Percentiles rank a stretch among this genome's conserved stretches.
Conservation (phyloP, 37 sponge, comb jelly and placozoan species). For the Amphimedon queenslandica region DNA sequence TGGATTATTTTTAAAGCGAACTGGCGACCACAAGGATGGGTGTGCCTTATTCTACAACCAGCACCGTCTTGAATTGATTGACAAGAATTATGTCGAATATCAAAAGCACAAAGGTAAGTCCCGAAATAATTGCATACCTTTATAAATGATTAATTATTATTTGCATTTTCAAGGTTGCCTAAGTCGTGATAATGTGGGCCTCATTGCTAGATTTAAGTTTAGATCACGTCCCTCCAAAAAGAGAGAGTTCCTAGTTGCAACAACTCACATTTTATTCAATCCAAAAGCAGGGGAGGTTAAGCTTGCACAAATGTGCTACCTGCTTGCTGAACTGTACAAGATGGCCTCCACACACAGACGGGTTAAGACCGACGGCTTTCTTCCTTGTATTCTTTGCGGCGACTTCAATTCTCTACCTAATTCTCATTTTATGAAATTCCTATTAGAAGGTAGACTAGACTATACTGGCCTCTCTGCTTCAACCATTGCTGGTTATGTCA, state of each 20-base stretch:
- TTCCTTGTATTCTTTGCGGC: constrained; percentile 73
- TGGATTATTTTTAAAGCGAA: constrained; percentile 71
- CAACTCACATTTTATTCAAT: constrained; percentile 95
- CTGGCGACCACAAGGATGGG: constrained; percentile 76
- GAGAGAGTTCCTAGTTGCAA: constrained; percentile 78
- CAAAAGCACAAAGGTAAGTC: constrained; percentile 21
- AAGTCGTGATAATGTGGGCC: constrained; percentile 84
- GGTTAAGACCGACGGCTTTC: not conserved
- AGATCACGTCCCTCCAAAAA: not conserved
- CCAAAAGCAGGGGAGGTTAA: constrained; percentile 97
- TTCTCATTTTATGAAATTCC: constrained; percentile 68
- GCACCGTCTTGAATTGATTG: constrained; percentile 37
- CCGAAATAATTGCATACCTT: not conserved
- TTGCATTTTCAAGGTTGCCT: constrained; percentile 14
- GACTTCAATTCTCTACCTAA: constrained; percentile 84
- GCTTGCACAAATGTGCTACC: constrained; percentile 79
- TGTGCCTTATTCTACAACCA: constrained; percentile 78
- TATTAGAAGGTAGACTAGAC: constrained; percentile 55
- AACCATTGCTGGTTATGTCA: constrained; percentile 72
- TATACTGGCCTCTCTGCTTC: constrained; percentile 53
- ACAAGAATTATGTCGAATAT: constrained; percentile 45
- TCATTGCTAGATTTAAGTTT: constrained; percentile 33
- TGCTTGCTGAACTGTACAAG: constrained; percentile 77
- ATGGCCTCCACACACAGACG: constrained; percentile 24
- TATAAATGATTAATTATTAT: no score